These are phyloP conservation scores for Nezara viridula DNA, from an alignment of 2,888 invertebrate genomes.

Conservation along the genomic window DNA sequence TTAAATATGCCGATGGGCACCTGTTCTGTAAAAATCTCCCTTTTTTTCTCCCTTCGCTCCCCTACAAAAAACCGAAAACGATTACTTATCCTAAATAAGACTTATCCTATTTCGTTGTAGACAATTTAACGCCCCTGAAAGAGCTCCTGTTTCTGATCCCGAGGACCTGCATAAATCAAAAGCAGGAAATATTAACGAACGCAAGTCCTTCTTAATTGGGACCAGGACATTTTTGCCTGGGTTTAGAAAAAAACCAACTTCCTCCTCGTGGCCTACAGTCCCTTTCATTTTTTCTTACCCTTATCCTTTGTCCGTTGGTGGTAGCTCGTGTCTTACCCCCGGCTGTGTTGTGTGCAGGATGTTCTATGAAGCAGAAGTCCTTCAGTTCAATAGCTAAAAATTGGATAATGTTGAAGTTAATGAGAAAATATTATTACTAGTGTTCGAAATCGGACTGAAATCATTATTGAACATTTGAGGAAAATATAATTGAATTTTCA, in stretches of 20 bases:
- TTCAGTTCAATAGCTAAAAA: neutral
- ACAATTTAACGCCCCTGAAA: constrained; percentile 53
- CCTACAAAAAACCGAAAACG: neutral
- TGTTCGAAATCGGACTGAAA: too few species aligned
- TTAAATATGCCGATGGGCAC: neutral
- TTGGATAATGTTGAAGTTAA: neutral
- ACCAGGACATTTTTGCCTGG: constrained; percentile 45
- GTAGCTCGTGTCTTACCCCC: neutral
- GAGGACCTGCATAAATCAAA: constrained; percentile 32
- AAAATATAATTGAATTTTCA: neutral
- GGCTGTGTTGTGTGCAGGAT: neutral
- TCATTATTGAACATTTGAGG: too few species aligned
- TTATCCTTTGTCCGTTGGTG: constrained; percentile 9
- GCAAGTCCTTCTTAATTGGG: constrained; percentile 51
- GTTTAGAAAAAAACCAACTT: constrained; percentile 35
- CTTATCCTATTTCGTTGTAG: constrained; percentile 52
- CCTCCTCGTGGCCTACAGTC: neutral
- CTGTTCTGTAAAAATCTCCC: neutral
- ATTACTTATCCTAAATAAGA: constrained; percentile 54
- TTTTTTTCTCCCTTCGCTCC: neutral
- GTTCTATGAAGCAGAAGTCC: neutral
- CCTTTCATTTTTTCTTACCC: constrained; percentile 14
- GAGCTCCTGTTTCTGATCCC: constrained; percentile 29
- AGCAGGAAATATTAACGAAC: constrained; percentile 56
- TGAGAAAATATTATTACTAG: too few species aligned